phyloP scores from a whole-genome alignment of 2,797 vertebrate genomes.

The Chloroceryle amazona region DNA sequence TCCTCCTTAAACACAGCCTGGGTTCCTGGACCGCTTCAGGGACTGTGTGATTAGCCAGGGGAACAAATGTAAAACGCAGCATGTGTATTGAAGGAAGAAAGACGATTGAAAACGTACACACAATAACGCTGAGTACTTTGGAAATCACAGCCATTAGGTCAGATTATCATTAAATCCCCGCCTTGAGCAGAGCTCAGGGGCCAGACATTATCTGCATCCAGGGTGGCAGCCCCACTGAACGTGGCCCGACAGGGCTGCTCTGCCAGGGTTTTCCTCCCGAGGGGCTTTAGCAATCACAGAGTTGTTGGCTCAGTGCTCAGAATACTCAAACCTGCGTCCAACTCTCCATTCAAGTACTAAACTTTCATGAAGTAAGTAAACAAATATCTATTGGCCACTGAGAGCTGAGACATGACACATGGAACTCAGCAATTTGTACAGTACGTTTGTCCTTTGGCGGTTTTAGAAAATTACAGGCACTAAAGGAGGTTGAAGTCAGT shows the following conservation, averaged over 20 bases:
- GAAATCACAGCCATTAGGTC: slow-evolving; percentile 11
- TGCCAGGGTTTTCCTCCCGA: not conserved
- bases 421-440: rapidly evolving
- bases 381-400: rapidly evolving
- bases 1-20: not conserved
- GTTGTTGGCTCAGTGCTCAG: not conserved
- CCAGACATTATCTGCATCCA: rapidly evolving
- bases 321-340: not conserved
- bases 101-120: not conserved
- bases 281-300: not conserved
- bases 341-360: not conserved
- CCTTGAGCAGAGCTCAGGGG: not conserved
- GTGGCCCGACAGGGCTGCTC: not conserved
- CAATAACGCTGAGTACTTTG: not conserved
- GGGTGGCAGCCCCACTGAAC: too few species aligned
- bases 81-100: not conserved
- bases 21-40: not conserved
- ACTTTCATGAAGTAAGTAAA: rapidly evolving
- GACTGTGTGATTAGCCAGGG: not conserved
- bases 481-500: not conserved
- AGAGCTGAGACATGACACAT: not conserved
- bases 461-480: not conserved
- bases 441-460: not conserved
- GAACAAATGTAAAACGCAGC: not conserved
- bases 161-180: not conserved